Base-by-base conservation (phyloP, 2,888 invertebrate species). In the Stenchaetothrips biformis region DNA sequence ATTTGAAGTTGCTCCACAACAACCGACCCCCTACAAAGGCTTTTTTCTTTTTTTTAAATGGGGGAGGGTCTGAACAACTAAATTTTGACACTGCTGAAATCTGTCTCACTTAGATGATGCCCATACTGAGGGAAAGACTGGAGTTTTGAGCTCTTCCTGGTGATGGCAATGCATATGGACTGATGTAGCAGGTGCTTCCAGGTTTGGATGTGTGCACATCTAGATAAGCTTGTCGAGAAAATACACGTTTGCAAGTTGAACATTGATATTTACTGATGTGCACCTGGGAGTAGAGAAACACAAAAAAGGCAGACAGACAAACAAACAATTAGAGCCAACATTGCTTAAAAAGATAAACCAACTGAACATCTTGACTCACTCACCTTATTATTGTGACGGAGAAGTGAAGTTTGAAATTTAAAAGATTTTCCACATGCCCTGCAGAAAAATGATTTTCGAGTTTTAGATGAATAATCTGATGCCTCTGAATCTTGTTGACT, bases 261-360 rank as follows among this genome's bases (percentile, higher is more conserved):
- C 84, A 84, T 81, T 83, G 83, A 59, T 84, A 84, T 81, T 84
- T 84, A 81, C 84, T 84, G 77, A 84, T 84, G 80, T 84, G 84
- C 13, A 84, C 84, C 67, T 67, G 18, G 16, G 6, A 7, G 9
- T 53, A 53, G 21, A 67, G 21, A 37, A 37, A 37, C 37, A 37
- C 37, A 37, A 37, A 37, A 37, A 37, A 37, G 4, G 4, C 37
- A 37, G 37, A 37, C 37, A 37, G 37, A 37, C 37, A 37, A 37
- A 37, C 37, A 37, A 37, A 37, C 4, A 37, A 37, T 37, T 37
- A 2, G 37, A 2, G 37, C n/a, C n/a, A 37, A 37, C 1, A 37
- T 4, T 37, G 37, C 37, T 2, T 37, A 4, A 37, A 37, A 37
- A 4, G 37, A 37, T 37, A 37, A 1, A 37, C 4, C 4, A 37